Evolutionary conservation across 1,140 invertebrate genomes (phyloP).

Genomic region (Cyclargus thomasi): DNA sequence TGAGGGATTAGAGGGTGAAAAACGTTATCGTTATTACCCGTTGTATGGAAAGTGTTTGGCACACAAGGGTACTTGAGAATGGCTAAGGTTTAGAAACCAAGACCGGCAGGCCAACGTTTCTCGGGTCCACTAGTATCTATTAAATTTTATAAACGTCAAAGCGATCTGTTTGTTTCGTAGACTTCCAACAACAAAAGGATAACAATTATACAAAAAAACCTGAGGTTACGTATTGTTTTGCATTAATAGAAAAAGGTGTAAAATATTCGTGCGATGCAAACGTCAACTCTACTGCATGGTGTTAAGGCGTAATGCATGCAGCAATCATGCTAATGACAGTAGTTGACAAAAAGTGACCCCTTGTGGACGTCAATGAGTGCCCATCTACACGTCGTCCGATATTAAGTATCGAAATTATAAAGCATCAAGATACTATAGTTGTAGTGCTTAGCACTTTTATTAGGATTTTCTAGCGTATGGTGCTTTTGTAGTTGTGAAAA

Average conservation of each 20-base stretch:
- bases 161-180: neutral
- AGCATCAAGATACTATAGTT: no score
- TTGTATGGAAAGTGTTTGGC: no score
- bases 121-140: neutral
- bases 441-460: no score
- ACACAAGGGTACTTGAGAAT: no score
- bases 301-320: conserved; percentile 17
- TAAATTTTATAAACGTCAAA: neutral
- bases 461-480: no score
- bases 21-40: no score
- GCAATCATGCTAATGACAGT: conserved; percentile 35
- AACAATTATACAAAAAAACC: conserved; percentile 8
- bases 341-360: conserved; percentile 38
- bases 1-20: no score
- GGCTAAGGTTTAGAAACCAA: no score
- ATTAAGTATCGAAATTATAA: neutral
- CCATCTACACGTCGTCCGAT: neutral
- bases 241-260: neutral
- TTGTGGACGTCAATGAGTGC: conserved; percentile 30
- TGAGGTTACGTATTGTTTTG: conserved; percentile 5
- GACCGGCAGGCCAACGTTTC: no score
- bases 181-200: neutral
- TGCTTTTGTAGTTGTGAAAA: no score
- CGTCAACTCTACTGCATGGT: conserved; percentile 10
- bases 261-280: conserved; percentile 2